phyloP scores from a whole-genome alignment of 2,888 invertebrate species.

The Balanococcus diminutus region DNA sequence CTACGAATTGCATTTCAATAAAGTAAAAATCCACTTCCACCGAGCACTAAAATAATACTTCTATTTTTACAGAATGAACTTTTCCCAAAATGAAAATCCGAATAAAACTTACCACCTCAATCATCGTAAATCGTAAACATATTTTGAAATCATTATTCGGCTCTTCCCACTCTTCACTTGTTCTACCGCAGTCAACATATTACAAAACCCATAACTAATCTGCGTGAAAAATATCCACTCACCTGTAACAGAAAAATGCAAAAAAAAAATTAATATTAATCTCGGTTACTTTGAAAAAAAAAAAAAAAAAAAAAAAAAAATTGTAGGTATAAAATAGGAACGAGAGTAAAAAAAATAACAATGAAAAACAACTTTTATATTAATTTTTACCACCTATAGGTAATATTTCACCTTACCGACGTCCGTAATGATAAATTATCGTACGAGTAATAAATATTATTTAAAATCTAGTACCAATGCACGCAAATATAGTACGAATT shows the following conservation, averaged over 20 bases:
- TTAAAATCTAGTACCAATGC: neutral
- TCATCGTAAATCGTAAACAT: neutral
- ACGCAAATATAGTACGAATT: slow-evolving; percentile 1
- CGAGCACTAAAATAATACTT: too few species aligned
- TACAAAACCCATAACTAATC: neutral
- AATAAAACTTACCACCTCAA: neutral
- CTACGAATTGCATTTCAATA: too few species aligned
- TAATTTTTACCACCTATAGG: neutral
- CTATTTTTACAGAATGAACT: too few species aligned
- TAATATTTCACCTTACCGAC: neutral
- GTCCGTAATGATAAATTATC: slow-evolving; percentile 33
- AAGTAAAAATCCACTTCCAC: too few species aligned
- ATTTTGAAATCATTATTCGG: neutral
- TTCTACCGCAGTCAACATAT: neutral
- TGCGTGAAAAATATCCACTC: neutral
- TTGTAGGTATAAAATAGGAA: too few species aligned
- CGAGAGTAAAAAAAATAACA: neutral
- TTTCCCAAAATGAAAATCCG: too few species aligned
- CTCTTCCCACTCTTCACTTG: neutral
- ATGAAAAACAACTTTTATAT: neutral
- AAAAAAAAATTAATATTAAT: neutral
- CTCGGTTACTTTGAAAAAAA: neutral
- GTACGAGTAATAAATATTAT: neutral
- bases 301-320: neutral
- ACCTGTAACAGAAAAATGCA: slow-evolving; percentile 15